Conservation (phyloP, 1,140 invertebrate species). For the Grapholita molesta region DNA sequence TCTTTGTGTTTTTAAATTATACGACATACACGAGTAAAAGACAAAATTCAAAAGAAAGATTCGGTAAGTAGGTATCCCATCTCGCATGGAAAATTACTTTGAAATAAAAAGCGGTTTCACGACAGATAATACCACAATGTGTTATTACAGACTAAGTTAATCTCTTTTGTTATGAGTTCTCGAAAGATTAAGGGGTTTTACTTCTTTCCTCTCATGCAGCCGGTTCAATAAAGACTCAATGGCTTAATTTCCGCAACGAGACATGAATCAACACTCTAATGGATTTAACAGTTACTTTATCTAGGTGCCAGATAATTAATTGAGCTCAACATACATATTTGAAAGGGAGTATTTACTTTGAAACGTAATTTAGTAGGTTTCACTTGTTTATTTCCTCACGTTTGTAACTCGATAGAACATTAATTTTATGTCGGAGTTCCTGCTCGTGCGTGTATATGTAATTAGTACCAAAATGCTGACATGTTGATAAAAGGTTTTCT, state of each 20-base stretch:
- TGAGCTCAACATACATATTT: slow-evolving; percentile 19
- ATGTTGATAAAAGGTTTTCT: slow-evolving; percentile 2
- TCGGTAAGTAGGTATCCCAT: neutral
- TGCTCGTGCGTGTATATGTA: neutral
- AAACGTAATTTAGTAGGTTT: neutral
- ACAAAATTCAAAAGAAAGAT: neutral
- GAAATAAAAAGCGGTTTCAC: slow-evolving; percentile 37
- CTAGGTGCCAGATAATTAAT: neutral
- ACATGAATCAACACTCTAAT: slow-evolving; percentile 22
- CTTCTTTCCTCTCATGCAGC: slow-evolving; percentile 30
- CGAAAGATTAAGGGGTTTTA: slow-evolving; percentile 45
- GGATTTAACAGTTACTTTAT: neutral
- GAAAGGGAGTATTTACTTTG: slow-evolving; percentile 23
- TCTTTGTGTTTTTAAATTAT: too few relatives aligned
- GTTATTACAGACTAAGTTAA: slow-evolving; percentile 51
- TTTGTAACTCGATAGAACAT: neutral
- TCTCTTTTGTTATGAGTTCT: slow-evolving; percentile 55
- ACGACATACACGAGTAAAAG: too few relatives aligned
- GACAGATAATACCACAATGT: slow-evolving; percentile 45
- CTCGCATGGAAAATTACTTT: slow-evolving; percentile 35
- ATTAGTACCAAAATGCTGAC: slow-evolving; percentile 7
- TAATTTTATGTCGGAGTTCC: neutral
- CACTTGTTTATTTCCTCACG: neutral
- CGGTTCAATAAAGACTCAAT: slow-evolving; percentile 23
- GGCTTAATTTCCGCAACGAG: slow-evolving; percentile 11